Evolutionary conservation across 2,797 vertebrate species (phyloP), one percentile per base, ranked within the genome.

Genomic region (Spea hammondii): DNA sequence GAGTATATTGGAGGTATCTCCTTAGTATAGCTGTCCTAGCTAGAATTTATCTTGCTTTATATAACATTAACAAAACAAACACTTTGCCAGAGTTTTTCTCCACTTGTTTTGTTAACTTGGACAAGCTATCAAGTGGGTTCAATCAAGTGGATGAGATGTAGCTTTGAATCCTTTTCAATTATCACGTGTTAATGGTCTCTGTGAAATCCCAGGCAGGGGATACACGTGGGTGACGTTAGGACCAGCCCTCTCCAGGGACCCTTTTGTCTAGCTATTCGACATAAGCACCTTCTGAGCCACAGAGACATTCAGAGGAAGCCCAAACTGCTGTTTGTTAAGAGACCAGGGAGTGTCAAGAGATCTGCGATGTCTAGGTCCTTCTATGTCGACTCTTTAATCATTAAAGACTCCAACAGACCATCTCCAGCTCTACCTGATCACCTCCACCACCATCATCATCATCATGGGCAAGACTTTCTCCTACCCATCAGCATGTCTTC

Each of bases 361-460:
- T 70, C 72, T 73, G 83, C 82, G 13, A 99, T 98, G 97, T 99
- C 97, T 82, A 95, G 96, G 83, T 99, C 97, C 83, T 99, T 99
- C 89, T 99, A 99, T 85, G 97, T 99, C n/a, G 97, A 99, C 85
- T 99, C 97, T 80, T 91, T 99, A 85, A 99, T 99, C 84, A 93
- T 99, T 90, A 99, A 99, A 92, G 97, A 99, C 77, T 89, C 95
- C 46, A 92, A 92, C 62, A 89, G 96, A 86, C 92, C 95, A 5
- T 90, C 91, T 81, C 92, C 93, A 4, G 70, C 92, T 74, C 84
- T 91, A 83, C 86, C 90, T 0, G 91, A 92, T 66, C 90, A 88
- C 64, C 70, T 66, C n/a, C 76, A 92, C 64, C 90, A 88, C 64
- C 91, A 90, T 13, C 55, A 57, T 10, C 94, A 94, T 85, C 95